These are phyloP conservation scores for Xanthorhoe spadicearia DNA, from an alignment of 2,888 invertebrate species.

Conservation along the genomic window DNA sequence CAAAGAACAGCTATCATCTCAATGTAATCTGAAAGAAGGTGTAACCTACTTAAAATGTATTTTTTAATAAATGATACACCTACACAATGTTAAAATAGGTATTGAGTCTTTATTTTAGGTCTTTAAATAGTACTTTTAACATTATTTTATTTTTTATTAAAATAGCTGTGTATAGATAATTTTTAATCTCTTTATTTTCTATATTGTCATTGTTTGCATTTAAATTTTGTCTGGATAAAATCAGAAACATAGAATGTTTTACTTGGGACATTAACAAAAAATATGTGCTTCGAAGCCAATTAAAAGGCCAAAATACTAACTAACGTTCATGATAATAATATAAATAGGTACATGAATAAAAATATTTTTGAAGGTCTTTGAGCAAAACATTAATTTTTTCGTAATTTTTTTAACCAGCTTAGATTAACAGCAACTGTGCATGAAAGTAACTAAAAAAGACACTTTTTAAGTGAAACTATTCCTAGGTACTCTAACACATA, in stretches of 20 bases:
- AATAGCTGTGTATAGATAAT: constrained; percentile 6
- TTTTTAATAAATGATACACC: no score
- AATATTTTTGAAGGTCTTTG: neutral
- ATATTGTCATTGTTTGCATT: constrained; percentile 28
- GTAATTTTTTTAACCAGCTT: neutral
- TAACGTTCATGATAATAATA: neutral
- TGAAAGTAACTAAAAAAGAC: constrained; percentile 5
- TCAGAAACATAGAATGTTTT: neutral
- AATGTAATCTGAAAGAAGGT: no score
- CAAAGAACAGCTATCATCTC: no score
- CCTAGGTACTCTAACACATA: neutral
- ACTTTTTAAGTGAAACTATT: constrained; percentile 22
- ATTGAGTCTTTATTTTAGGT: neutral
- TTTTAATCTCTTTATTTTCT: constrained; percentile 13
- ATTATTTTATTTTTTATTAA: constrained; percentile 5
- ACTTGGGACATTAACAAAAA: neutral
- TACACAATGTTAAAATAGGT: neutral
- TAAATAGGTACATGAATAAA: neutral
- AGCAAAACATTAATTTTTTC: neutral
- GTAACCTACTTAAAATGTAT: no score
- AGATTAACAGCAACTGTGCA: constrained; percentile 1
- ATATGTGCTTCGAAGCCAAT: neutral
- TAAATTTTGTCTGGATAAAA: neutral
- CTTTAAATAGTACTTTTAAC: neutral
- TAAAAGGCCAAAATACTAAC: neutral